Conservation (phyloP, 2,113 vertebrate species). For the Glaucidium brasilianum region DNA sequence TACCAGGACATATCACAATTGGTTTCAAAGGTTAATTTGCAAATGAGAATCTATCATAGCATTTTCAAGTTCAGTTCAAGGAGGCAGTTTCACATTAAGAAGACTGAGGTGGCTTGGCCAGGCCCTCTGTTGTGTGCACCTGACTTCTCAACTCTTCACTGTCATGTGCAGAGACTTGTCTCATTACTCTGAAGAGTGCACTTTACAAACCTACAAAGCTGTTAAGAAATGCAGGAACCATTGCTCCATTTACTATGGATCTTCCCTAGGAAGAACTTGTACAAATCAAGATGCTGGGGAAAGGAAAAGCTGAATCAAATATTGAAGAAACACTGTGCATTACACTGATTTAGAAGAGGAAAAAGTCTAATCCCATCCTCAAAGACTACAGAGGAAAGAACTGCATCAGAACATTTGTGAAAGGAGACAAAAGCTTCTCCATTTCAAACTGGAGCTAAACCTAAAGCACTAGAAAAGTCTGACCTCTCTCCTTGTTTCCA, state of each 20-base stretch:
- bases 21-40: neutral
- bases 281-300: neutral
- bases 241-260: neutral
- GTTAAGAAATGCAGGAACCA: neutral
- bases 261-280: neutral
- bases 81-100: neutral
- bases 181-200: neutral
- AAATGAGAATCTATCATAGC: neutral
- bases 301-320: neutral
- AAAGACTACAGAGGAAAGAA: neutral
- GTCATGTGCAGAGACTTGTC: neutral
- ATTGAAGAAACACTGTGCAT: neutral
- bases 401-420: neutral
- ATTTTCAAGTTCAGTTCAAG: neutral
- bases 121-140: neutral
- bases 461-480: neutral
- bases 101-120: neutral
- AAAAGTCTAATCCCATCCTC: neutral
- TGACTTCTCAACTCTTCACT: neutral
- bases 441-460: neutral
- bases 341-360: neutral
- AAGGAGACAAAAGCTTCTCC: neutral
- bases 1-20: neutral
- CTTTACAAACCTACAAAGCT: neutral
- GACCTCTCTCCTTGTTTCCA: neutral